Evolutionary conservation across 92 coral and sea anemone genomes (phyloP), one percentile per base, ranked within the genome.

Genomic region (Diadumene lineata): DNA sequence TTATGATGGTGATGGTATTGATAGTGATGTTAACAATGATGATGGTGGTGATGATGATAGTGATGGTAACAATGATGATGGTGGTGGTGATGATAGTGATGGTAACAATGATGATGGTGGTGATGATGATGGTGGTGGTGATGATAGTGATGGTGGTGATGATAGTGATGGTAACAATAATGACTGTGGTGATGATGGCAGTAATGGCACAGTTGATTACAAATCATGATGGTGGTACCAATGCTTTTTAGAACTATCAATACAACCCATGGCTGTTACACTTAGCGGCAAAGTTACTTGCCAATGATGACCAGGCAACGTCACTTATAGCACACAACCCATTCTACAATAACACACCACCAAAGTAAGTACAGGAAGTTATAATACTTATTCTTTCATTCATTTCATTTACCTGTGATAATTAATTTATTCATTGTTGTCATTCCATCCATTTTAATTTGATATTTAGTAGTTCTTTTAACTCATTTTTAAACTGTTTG

Each of bases 241-340:
- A n/a, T n/a, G n/a, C n/a, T 8, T 33, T 61, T 1, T 73, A 94
- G 98, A 92, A 89, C 48, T 86, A 88, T 63, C 93, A 92, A 77
- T 87, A 94, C 82, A 94, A 94, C 56, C 98, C 98, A 0, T 94
- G 98, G 98, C 46, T 94, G 60, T 84, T 94, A 29, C 98, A 94
- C 62, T 84, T 94, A 61, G 85, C 93, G 17, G 97, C 98, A 50
- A 92, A 94, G 79, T 97, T 94, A 29, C 89, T 94, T 43, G 98
- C 73, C 7, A 94, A 94, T 72, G 98, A 94, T 68, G 87, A 85
- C 50, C 91, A 84, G 34, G 97, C 96, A 18, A 77, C 78, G 0
- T 92, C 98, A 11, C 80, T 94, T 21, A 92, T 94, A 27, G 84
- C 89, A 2, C 84, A 92, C 87, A 94, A 94, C 71, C 98, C 98